phyloP scores from a whole-genome alignment of 2,113 vertebrate species.

The Austrofundulus limnaeus region DNA sequence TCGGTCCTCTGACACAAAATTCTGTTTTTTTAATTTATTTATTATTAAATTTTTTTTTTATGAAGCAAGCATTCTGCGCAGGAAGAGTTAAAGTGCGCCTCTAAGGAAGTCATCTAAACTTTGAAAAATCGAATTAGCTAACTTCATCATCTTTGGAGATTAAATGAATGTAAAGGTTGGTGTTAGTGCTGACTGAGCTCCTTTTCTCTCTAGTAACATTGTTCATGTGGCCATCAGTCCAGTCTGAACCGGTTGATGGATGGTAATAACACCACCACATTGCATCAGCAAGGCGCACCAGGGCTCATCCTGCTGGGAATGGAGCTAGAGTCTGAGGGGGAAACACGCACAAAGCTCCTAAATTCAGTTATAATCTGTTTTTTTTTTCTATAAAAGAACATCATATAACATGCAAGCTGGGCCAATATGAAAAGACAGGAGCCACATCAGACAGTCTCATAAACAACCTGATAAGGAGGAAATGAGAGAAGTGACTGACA shows the following conservation, averaged over 20 bases:
- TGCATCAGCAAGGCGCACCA: conserved; percentile 36
- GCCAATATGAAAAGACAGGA: not conserved
- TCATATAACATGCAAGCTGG: not conserved
- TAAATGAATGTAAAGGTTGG: not conserved
- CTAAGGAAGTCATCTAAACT: not conserved
- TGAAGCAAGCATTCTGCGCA: not conserved
- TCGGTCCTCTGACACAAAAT: conserved; percentile 61
- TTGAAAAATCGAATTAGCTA: not conserved
- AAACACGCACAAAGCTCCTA: not conserved
- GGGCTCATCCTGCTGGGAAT: not conserved
- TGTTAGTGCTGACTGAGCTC: not conserved
- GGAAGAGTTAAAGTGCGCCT: not conserved
- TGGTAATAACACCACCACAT: conserved; percentile 29
- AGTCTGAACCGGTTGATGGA: conserved; percentile 68
- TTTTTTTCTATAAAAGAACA: not conserved
- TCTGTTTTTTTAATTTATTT: no score
- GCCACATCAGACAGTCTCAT: not conserved
- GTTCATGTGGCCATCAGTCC: conserved; percentile 46
- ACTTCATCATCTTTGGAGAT: not conserved
- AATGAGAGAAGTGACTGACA: not conserved
- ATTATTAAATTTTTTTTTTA: no score
- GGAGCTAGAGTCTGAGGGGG: not conserved
- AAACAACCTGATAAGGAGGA: conserved; percentile 1
- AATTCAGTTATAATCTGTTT: not conserved
- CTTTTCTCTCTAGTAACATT: conserved; percentile 29